Conservation (phyloP, 2,888 invertebrate genomes). For the Campoplex nolae region DNA sequence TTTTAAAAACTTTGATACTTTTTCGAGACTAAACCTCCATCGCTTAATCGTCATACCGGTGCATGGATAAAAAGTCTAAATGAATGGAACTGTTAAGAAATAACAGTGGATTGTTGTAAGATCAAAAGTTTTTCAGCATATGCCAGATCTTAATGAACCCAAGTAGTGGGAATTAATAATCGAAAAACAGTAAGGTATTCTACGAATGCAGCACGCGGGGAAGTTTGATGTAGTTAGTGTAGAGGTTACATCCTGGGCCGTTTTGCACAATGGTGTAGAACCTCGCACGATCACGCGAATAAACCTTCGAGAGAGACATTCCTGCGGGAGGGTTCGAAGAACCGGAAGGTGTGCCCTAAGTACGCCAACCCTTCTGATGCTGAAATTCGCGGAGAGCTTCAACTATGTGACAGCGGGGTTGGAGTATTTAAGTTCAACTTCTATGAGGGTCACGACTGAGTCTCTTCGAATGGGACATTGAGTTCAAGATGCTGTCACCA, state of each 20-base stretch:
- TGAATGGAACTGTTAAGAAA: not conserved
- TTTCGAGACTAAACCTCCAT: not conserved
- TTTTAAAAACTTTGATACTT: too few relatives aligned
- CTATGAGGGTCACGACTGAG: conserved; percentile 60
- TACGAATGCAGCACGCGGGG: conserved; percentile 28
- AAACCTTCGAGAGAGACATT: conserved; percentile 59
- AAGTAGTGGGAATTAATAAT: conserved; percentile 42
- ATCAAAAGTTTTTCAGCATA: not conserved
- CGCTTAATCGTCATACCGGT: not conserved
- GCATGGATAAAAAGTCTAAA: not conserved
- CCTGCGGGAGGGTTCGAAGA: conserved; percentile 59
- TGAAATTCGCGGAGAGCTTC: conserved; percentile 55
- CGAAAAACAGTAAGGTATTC: conserved; percentile 38
- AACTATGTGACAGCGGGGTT: conserved; percentile 61
- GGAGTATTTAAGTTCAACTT: conserved; percentile 70
- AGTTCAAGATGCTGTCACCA: conserved; percentile 51
- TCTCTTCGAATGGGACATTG: conserved; percentile 63
- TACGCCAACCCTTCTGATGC: conserved; percentile 55
- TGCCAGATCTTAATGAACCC: conserved; percentile 17
- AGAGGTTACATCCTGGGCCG: not conserved
- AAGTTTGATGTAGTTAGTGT: conserved; percentile 30
- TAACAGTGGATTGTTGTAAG: not conserved
- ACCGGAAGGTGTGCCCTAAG: conserved; percentile 45
- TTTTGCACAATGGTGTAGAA: not conserved
- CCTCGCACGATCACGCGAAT: conserved; percentile 36